phyloP scores from a whole-genome alignment of 2,797 vertebrate genomes.

The Scolopax bukidnonensis region DNA sequence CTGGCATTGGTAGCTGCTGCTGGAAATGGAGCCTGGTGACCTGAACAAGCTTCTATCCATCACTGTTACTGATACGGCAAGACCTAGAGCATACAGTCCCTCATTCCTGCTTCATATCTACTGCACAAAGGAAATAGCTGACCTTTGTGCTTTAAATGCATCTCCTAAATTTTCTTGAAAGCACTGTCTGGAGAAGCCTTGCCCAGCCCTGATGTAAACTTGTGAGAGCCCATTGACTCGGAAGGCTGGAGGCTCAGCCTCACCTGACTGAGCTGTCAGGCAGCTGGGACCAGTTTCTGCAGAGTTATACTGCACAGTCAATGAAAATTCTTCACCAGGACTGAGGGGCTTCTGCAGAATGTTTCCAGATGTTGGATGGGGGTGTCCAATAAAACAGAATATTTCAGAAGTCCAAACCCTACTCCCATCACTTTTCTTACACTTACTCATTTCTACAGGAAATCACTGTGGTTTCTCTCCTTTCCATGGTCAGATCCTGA shows the following conservation, averaged over 20 bases:
- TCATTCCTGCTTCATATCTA: background rate
- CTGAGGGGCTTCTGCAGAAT: background rate
- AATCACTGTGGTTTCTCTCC: background rate
- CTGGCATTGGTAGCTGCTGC: background rate
- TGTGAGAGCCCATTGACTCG: background rate
- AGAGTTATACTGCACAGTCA: background rate
- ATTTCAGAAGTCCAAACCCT: background rate
- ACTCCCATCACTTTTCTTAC: background rate
- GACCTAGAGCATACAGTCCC: background rate
- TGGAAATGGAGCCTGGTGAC: background rate
- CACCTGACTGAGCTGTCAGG: rapidly evolving
- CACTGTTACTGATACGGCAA: background rate
- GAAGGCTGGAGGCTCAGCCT: background rate
- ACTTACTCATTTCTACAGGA: background rate
- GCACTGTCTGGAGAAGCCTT: background rate
- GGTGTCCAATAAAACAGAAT: background rate
- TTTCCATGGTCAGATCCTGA: background rate
- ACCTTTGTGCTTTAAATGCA: background rate
- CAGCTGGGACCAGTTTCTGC: background rate
- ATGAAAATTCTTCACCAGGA: background rate
- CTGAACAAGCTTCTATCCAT: background rate
- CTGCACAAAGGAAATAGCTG: background rate
- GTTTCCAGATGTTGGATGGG: background rate
- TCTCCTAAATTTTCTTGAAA: background rate
- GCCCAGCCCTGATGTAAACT: background rate